Evolutionary conservation across 2,888 invertebrate species (phyloP), one percentile per base, ranked within the genome.

Genomic region (Megalurothrips usitatus): DNA sequence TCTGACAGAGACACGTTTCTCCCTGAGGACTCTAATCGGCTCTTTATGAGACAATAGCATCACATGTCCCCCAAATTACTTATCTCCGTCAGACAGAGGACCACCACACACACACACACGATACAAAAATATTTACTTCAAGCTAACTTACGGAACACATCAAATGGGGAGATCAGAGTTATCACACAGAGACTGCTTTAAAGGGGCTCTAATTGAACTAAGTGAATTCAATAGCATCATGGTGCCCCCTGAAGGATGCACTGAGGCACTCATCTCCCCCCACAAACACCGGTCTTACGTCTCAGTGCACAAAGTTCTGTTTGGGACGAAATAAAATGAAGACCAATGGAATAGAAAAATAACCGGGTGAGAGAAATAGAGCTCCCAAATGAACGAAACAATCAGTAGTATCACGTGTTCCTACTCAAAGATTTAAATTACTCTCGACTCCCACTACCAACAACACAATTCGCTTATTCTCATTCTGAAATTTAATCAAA

Each of bases 21-120:
- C 68, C 68, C 68, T 26, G 68, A 75, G 68, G 68, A 75, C 68
- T 75, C 68, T 75, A 75, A 75, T 75, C 23, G 68, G 1, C 68
- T 75, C 68, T 26, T 26, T 75, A 19, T 4, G 68, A 26, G 26
- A 12, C 68, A 75, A 75, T 75, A 75, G 68, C 68, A 75, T 75
- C 68, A 75, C 26, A 75, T 75, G 68, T 75, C 68, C 68, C 68
- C 68, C 68, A 75, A 26, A 75, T 26, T 75, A 75, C 68, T 75
- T 26, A 12, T 26, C 12, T 75, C 68, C 12, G 23, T 26, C 68
- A 75, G 12, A 26, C 68, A 26, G 23, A 75, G 26, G 26, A 26
- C 58, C 34, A 43, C 34, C 34, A 43, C 2, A 43, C 34, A 43
- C 2, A 43, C 34, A 43, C 34, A 43, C 34, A 6, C 34, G 34